Evolutionary conservation across 2,113 vertebrate species (phyloP).

Genomic region (Oncorhynchus masou): DNA sequence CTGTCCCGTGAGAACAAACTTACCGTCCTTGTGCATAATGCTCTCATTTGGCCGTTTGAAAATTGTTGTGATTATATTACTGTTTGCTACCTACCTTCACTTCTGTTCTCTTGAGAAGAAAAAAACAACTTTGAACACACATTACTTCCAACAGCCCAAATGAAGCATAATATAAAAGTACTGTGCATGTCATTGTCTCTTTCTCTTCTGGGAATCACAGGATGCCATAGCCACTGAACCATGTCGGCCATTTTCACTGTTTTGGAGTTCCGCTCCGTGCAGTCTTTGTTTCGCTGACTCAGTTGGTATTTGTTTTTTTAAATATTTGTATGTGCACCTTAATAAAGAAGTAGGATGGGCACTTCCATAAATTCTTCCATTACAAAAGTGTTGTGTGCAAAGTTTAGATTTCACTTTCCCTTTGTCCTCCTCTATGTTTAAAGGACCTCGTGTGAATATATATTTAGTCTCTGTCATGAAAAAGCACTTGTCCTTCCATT

Average conservation of each 20-base stretch:
- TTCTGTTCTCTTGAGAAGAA: neutral
- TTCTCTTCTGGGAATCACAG: neutral
- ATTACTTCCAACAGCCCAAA: conserved; percentile 18
- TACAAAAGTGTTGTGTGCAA: neutral
- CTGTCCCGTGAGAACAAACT: neutral
- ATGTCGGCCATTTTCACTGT: neutral
- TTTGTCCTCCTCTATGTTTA: neutral
- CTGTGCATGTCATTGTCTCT: conserved; percentile 17
- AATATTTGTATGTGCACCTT: conserved; percentile 22
- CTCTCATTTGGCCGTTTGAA: conserved; percentile 1
- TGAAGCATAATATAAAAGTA: neutral
- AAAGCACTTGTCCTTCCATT: conserved; percentile 2
- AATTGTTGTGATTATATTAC: conserved; percentile 25
- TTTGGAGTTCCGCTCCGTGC: neutral
- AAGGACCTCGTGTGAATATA: neutral
- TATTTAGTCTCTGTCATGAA: conserved; percentile 12
- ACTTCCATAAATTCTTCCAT: neutral
- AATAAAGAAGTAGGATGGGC: conserved; percentile 8
- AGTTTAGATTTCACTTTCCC: neutral
- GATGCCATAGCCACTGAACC: neutral
- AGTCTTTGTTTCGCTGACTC: neutral
- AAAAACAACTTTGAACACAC: conserved; percentile 3
- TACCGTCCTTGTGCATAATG: neutral
- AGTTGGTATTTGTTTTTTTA: neutral
- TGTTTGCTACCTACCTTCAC: conserved; percentile 16